A percentile compares a stretch with the other conserved stretches of the same genome.
Conservation (phyloP, 1,140 invertebrate species). For the Anastrepha ludens region DNA sequence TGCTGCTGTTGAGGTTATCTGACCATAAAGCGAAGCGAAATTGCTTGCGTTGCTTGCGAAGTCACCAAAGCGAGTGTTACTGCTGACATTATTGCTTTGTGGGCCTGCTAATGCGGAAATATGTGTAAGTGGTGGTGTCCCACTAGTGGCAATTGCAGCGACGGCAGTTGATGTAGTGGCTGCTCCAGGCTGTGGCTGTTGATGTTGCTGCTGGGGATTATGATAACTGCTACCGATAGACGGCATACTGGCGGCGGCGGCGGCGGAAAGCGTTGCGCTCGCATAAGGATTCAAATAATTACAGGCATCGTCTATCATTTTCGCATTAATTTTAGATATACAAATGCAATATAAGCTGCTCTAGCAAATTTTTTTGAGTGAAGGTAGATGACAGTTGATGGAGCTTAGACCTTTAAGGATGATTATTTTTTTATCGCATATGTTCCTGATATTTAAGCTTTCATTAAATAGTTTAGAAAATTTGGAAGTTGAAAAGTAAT, state of each 20-base stretch:
- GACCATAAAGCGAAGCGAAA: slow-evolving; percentile 1
- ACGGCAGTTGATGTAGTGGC: slow-evolving; percentile 22
- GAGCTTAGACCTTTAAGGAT: no score
- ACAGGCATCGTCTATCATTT: slow-evolving; percentile 72
- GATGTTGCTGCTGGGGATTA: slow-evolving; percentile 51
- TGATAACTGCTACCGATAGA: slow-evolving; percentile 15
- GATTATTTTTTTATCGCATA: no score
- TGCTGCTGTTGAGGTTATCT: slow-evolving; percentile 6
- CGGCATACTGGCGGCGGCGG: slow-evolving; percentile 39
- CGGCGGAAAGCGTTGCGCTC: slow-evolving; percentile 54
- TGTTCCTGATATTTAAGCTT: no score
- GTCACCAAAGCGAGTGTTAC: not conserved
- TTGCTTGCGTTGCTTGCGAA: not conserved
- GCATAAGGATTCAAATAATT: slow-evolving; percentile 71
- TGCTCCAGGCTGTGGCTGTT: slow-evolving; percentile 55
- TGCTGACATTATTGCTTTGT: not conserved
- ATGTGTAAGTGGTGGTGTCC: not conserved
- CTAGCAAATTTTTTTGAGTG: no score
- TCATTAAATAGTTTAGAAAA: no score
- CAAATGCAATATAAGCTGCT: no score
- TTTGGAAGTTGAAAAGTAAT: no score
- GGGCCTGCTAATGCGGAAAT: slow-evolving; percentile 12
- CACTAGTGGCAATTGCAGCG: slow-evolving; percentile 44
- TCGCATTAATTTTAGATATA: slow-evolving; percentile 42
- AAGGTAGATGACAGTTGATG: no score